Evolutionary conservation across 2,797 vertebrate species (phyloP).

Genomic region (Moxostoma hubbsi): DNA sequence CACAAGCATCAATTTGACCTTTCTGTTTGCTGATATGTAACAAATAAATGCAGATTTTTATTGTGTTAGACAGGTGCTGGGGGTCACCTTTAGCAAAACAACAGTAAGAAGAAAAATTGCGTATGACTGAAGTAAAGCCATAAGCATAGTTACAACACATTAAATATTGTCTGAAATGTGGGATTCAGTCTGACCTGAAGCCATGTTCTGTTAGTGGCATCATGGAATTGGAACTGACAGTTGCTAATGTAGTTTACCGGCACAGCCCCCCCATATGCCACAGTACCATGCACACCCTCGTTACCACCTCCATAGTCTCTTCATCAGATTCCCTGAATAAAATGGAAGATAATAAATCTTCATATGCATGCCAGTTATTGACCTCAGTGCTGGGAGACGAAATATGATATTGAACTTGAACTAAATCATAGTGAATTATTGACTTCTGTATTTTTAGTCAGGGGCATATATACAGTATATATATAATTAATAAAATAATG

Average conservation of each 20-base stretch:
- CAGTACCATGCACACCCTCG: too few species aligned
- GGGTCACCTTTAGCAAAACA: slow-evolving; percentile 18
- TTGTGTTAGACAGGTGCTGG: slow-evolving; percentile 21
- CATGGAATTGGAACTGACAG: not conserved
- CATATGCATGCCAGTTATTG: slow-evolving; percentile 30
- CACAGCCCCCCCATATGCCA: too few species aligned
- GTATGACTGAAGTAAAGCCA: not conserved
- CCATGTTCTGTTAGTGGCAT: not conserved
- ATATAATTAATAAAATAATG: slow-evolving; percentile 44
- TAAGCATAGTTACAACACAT: not conserved
- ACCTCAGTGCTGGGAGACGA: slow-evolving; percentile 33
- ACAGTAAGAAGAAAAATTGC: not conserved
- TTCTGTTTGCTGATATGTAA: slow-evolving; percentile 1
- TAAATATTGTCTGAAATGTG: not conserved
- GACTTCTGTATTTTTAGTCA: slow-evolving; percentile 35
- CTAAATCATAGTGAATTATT: slow-evolving; percentile 37
- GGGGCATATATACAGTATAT: slow-evolving; percentile 36
- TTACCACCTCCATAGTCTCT: not conserved
- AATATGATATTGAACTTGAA: slow-evolving; percentile 39
- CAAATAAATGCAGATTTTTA: slow-evolving; percentile 14
- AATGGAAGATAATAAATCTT: slow-evolving; percentile 39
- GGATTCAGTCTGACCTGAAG: slow-evolving; percentile 3
- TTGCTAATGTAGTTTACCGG: not conserved
- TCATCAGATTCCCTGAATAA: slow-evolving; percentile 24
- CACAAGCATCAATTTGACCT: slow-evolving; percentile 20